Evolutionary conservation across 2,888 invertebrate species (phyloP).

Genomic region (Sphaerophoria rueppellii): DNA sequence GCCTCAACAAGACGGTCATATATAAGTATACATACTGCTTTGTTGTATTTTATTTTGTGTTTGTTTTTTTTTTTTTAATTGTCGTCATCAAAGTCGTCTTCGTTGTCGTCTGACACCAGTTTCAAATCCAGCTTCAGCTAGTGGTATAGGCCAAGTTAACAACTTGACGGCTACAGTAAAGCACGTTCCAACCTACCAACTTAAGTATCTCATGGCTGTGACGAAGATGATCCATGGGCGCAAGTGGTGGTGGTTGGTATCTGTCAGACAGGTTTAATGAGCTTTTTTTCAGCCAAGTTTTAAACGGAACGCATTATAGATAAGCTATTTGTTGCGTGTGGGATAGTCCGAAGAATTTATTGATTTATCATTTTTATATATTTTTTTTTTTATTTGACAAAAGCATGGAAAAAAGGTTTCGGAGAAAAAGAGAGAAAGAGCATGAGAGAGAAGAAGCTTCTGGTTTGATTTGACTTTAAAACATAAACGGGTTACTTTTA

Average conservation of each 20-base stretch:
- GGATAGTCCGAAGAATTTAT: constrained; percentile 66
- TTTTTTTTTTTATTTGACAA: constrained; percentile 4
- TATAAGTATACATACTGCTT: constrained; percentile 28
- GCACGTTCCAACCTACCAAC: constrained; percentile 2
- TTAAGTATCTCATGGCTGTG: constrained; percentile 46
- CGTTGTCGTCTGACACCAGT: constrained; percentile 44
- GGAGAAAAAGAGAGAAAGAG: not conserved
- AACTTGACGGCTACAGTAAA: constrained; percentile 43
- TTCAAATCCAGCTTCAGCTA: constrained; percentile 58
- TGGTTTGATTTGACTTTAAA: too few relatives aligned
- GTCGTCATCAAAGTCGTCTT: constrained; percentile 53
- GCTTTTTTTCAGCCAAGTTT: constrained; percentile 52
- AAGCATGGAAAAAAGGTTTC: constrained; percentile 15
- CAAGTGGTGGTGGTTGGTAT: constrained; percentile 45
- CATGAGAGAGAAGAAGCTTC: not conserved
- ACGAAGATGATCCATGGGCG: constrained; percentile 61
- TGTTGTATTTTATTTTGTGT: constrained; percentile 24
- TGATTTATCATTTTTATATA: constrained; percentile 43
- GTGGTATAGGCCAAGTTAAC: constrained; percentile 55
- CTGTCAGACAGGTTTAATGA: constrained; percentile 65
- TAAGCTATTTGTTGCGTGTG: constrained; percentile 48
- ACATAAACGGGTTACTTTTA: too few relatives aligned
- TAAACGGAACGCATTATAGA: constrained; percentile 34
- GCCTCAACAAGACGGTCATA: constrained; percentile 54
- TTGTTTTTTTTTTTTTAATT: constrained; percentile 37